A percentile compares a stretch with the other conserved stretches of the same genome.
Conservation (phyloP, 2,113 vertebrate species). For the Lutjanus erythropterus region DNA sequence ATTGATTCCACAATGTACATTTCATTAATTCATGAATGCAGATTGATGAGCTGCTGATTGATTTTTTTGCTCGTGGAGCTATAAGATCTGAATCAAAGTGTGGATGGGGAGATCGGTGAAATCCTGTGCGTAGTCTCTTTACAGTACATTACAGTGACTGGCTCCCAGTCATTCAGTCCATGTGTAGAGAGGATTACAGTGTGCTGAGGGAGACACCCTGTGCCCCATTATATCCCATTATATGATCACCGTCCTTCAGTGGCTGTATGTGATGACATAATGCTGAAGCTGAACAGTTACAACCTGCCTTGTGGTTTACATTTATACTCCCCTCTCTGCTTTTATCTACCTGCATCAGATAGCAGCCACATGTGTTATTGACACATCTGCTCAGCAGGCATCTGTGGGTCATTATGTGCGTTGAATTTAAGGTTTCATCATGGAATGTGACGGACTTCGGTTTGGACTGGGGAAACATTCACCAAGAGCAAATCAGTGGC, state of each 20-base stretch:
- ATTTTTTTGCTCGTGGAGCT: constrained; percentile 16
- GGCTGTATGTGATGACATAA: neutral
- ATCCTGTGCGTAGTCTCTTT: neutral
- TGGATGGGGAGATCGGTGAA: neutral
- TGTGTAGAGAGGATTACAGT: neutral
- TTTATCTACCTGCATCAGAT: neutral
- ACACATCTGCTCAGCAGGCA: neutral
- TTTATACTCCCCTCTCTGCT: neutral
- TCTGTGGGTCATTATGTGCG: neutral
- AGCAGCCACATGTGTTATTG: neutral
- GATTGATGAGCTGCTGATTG: constrained; percentile 17
- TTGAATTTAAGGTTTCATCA: neutral
- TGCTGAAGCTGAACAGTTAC: neutral
- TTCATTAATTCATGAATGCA: constrained; percentile 16
- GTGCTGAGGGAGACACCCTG: neutral
- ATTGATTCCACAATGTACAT: constrained; percentile 12
- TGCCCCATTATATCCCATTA: constrained; percentile 12
- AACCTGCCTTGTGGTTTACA: constrained; percentile 2
- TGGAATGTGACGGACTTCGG: neutral
- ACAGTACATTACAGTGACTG: neutral
- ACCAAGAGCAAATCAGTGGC: neutral
- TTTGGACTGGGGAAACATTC: constrained; percentile 9
- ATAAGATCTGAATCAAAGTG: neutral
- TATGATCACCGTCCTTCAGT: neutral
- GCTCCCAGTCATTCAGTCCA: neutral